Base-by-base conservation (phyloP, 1,140 invertebrate species). In the Bombus superbus region DNA sequence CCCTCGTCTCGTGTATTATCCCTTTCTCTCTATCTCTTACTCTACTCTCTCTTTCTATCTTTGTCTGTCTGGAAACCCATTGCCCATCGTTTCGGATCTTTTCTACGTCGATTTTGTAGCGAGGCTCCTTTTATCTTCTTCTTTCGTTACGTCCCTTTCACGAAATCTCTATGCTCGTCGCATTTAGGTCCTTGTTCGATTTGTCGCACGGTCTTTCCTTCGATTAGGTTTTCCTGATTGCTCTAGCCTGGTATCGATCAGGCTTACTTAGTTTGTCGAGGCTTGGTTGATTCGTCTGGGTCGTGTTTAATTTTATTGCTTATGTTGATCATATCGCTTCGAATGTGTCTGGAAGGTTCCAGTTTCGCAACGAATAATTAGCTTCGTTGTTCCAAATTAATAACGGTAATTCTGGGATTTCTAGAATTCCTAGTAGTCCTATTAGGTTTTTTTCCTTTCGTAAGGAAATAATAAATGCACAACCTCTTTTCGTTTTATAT, bases 1-100 rank as follows among this genome's bases (percentile, higher is more conserved):
- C 66, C 69, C 78, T 83, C 69, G 42, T 72, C 83, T 69, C 71
- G 64, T 82, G 66, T 57, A 80, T 89, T 77, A 85, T 72, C 53
- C 74, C 40, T 44, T n/a, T 77, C 62, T 32, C n/a, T 74, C 84
- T 69, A 80, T 42, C 42, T 78, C 18, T 42, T 53, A 53, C 28
- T n/a, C 38, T 18, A 0, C 11, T 68, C 64, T 35, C 18, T 62
- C 4, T 32, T 2, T 13, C 32, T 35, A 1, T 68, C 18, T 35
- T 38, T 10, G 18, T 35, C 32, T 38, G 18, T 10, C 18, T 53
- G 18, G 18, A 53, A 22, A 18, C 5, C n/a, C n/a, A 66, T 32
- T n/a, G n/a, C n/a, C 64, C n/a, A 18, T 32, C 64, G n/a, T 32
- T 66, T 68, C 25, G 35, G 35, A 22, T 38, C 35, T 22, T 35